These are phyloP conservation scores for Zaprionus africanus DNA, from an alignment of 1,140 invertebrate species.

Conservation along the genomic window DNA sequence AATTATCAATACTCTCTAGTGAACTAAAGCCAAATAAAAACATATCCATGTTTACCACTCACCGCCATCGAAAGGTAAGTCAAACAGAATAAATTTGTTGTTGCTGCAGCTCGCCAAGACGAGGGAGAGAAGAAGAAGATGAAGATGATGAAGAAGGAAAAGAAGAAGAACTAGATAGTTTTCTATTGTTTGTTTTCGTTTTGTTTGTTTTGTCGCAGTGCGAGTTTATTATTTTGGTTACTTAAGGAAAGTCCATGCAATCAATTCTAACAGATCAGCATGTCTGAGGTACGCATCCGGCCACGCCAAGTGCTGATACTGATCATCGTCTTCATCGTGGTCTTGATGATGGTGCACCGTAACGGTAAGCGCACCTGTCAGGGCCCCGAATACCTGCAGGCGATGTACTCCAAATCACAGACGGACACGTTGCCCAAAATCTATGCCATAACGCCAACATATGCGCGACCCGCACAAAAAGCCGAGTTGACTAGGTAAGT, in stretches of 20 bases:
- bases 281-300: constrained; percentile 80
- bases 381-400: constrained; percentile 69
- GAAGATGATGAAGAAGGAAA: background rate
- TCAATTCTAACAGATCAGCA: constrained; percentile 25
- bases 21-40: background rate
- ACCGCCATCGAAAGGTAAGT: constrained; percentile 20
- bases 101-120: background rate
- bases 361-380: constrained; percentile 75
- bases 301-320: constrained; percentile 78
- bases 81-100: background rate
- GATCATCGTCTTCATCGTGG: constrained; percentile 73
- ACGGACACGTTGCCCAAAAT: constrained; percentile 87
- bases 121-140: background rate
- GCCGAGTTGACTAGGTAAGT: constrained; percentile 94
- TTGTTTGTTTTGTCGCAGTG: constrained; percentile 44
- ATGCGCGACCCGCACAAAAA: constrained; percentile 95
- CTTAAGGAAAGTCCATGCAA: constrained; percentile 25
- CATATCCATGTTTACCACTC: constrained; percentile 13
- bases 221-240: constrained; percentile 19
- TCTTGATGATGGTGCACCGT: constrained; percentile 73
- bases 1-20: constrained; percentile 13
- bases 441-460: constrained; percentile 97
- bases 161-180: background rate
- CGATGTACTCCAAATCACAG: constrained; percentile 79
- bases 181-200: constrained; percentile 27